Conservation (phyloP, 1,140 invertebrate genomes). For the Lasioglossum baleicum region DNA sequence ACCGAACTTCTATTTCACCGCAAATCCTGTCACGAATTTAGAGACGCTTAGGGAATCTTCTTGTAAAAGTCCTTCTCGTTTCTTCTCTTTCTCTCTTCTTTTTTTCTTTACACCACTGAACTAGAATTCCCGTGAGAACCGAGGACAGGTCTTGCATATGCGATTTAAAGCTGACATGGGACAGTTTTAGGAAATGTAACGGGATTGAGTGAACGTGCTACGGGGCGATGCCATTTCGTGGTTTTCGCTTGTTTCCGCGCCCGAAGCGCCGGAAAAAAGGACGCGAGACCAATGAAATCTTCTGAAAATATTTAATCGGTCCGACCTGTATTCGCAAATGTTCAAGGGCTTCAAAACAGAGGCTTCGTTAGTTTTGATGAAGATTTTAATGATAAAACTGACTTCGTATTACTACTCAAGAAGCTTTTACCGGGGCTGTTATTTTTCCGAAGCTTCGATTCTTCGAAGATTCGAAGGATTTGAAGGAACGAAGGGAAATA, state of each 20-base stretch:
- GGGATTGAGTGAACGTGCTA: not conserved
- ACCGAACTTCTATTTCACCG: slow-evolving; percentile 12
- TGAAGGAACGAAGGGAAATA: too few relatives aligned
- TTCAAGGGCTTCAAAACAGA: too few relatives aligned
- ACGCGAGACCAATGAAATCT: too few relatives aligned
- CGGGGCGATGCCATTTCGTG: not conserved
- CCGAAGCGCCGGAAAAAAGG: not conserved
- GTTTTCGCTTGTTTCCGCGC: not conserved
- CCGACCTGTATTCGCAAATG: too few relatives aligned
- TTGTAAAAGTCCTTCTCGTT: not conserved
- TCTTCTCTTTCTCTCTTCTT: not conserved
- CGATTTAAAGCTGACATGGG: not conserved
- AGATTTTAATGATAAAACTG: too few relatives aligned
- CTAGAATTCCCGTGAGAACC: slow-evolving; percentile 10
- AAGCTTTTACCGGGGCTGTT: too few relatives aligned
- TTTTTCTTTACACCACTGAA: not conserved
- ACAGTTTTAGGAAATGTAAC: not conserved
- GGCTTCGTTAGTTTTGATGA: too few relatives aligned
- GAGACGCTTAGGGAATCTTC: slow-evolving; percentile 4
- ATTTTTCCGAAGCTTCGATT: too few relatives aligned
- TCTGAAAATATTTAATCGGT: too few relatives aligned
- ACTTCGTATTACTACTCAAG: too few relatives aligned
- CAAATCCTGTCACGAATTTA: slow-evolving; percentile 32
- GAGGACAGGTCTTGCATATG: not conserved
- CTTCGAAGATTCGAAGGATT: too few relatives aligned